A percentile compares a stretch with the other conserved stretches of the same genome.
phyloP scores from a whole-genome alignment of 2,113 vertebrate genomes.

The Miniopterus natalensis region DNA sequence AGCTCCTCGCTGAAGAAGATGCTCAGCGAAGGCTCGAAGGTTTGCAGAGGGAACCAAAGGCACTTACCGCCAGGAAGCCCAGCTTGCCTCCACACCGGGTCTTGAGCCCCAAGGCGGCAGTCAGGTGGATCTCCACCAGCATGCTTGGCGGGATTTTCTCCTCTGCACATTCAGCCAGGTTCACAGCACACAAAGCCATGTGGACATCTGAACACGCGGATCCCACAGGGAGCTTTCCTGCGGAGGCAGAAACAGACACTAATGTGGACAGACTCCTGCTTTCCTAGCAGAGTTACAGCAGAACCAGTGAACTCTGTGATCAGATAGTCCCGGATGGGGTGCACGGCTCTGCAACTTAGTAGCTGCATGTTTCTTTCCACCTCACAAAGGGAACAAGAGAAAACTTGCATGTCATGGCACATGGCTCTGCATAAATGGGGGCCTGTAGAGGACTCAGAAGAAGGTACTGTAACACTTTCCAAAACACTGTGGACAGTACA shows the following conservation, averaged over 20 bases:
- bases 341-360: not conserved
- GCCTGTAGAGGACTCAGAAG: not conserved
- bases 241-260: constrained; percentile 2
- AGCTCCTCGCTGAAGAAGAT: not conserved
- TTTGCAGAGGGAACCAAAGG: not conserved
- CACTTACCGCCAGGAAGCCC: constrained; percentile 93
- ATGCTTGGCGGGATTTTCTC: constrained; percentile 93
- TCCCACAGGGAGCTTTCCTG: constrained; percentile 94
- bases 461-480: accelerated
- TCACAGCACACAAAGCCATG: constrained; percentile 96
- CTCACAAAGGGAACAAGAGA: not conserved
- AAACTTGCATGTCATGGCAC: not conserved
- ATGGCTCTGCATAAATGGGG: too few species aligned
- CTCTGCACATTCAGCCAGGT: constrained; percentile 95
- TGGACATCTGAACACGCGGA: constrained; percentile 93
- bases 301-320: not conserved
- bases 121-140: constrained; percentile 95
- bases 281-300: not conserved
- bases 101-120: constrained; percentile 94
- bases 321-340: not conserved
- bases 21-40: not conserved
- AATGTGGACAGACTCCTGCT: not conserved
- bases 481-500: not conserved
- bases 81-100: constrained; percentile 93
- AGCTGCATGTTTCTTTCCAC: not conserved